Percentiles rank a stretch among this genome's conserved stretches.
Conservation (phyloP, 2,888 invertebrate genomes). For the Uropetala carovei region DNA sequence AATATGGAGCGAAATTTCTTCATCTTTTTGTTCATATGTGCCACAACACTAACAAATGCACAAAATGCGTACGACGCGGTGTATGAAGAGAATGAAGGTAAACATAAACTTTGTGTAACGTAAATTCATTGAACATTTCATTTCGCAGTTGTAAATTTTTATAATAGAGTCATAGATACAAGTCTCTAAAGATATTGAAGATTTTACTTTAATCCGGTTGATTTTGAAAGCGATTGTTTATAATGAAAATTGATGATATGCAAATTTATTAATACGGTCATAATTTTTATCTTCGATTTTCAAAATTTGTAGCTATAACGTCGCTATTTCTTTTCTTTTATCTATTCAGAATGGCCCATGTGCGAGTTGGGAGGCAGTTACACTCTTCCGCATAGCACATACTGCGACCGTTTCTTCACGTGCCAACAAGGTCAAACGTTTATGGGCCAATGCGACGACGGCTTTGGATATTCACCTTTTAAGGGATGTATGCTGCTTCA, state of each 20-base stretch:
- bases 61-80: not conserved
- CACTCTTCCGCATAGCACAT: conserved; percentile 68
- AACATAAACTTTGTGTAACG: not conserved
- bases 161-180: too few relatives aligned
- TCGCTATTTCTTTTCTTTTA: not conserved
- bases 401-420: conserved; percentile 70
- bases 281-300: too few relatives aligned
- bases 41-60: not conserved
- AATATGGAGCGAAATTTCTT: not conserved
- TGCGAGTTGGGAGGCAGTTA: conserved; percentile 68
- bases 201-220: too few relatives aligned
- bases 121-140: too few relatives aligned
- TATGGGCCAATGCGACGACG: conserved; percentile 70
- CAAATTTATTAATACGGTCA: too few relatives aligned
- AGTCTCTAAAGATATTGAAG: too few relatives aligned
- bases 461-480: conserved; percentile 69
- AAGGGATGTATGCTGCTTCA: conserved; percentile 69
- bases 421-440: conserved; percentile 69
- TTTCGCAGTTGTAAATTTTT: too few relatives aligned
- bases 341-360: conserved; percentile 66
- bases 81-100: conserved; percentile 11
- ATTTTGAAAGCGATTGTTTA: too few relatives aligned
- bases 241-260: too few relatives aligned
- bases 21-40: not conserved
- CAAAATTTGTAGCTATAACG: too few relatives aligned